Evolutionary conservation across 2,113 vertebrate genomes (phyloP).

Genomic region (Chaetodon auriga): DNA sequence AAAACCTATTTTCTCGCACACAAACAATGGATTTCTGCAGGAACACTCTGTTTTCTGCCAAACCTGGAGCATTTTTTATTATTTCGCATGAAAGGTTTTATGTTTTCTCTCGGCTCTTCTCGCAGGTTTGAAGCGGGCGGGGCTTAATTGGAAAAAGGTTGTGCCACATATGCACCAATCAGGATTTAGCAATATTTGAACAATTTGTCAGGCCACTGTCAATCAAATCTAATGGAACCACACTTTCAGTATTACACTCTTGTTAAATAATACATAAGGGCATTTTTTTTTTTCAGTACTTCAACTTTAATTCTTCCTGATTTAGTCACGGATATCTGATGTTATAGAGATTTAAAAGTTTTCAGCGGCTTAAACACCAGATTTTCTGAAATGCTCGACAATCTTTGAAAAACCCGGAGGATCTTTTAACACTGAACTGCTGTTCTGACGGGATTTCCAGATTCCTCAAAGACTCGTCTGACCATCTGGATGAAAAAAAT

Average conservation of each 20-base stretch:
- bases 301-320: not conserved
- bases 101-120: not conserved
- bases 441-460: too few species aligned
- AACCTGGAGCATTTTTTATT: not conserved
- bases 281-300: not conserved
- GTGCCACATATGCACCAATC: not conserved
- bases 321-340: not conserved
- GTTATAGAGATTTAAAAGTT: not conserved
- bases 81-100: not conserved
- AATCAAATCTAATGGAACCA: too few species aligned
- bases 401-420: not conserved
- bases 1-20: not conserved
- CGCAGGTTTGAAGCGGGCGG: not conserved
- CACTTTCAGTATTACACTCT: not conserved
- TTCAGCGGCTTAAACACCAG: not conserved
- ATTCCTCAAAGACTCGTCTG: too few species aligned
- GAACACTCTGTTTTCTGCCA: not conserved
- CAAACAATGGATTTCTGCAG: not conserved
- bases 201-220: not conserved
- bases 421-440: too few species aligned
- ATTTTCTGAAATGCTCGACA: not conserved
- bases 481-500: too few species aligned
- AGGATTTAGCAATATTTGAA: not conserved
- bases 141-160: not conserved
- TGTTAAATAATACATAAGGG: not conserved